A percentile compares a stretch with the other conserved stretches of the same genome.
These are phyloP conservation scores for Athalia cordata DNA, from an alignment of 2,888 invertebrate genomes.

Conservation along the genomic window DNA sequence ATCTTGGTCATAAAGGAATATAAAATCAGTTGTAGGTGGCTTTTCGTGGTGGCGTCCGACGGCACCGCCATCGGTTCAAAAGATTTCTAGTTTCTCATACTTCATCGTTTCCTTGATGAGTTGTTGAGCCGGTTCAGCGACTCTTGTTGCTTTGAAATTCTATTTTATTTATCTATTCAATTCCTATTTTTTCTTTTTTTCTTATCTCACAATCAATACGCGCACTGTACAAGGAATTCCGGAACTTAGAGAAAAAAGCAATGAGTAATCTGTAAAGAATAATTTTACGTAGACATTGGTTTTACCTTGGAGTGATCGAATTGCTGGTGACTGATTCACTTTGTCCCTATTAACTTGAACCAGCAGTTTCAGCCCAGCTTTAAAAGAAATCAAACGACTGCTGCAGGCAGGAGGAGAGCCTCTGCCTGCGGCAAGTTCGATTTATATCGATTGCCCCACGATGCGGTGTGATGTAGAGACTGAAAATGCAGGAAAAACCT, in stretches of 20 bases:
- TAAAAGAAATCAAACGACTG: not conserved
- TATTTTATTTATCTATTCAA: not conserved
- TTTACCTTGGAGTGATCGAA: too few relatives aligned
- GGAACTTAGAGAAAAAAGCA: too few relatives aligned
- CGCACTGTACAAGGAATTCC: too few relatives aligned
- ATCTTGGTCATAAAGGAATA: constrained; percentile 27
- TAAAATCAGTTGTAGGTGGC: constrained; percentile 19
- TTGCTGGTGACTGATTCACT: too few relatives aligned
- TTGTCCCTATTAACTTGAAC: not conserved
- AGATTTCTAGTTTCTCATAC: not conserved
- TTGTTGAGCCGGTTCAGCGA: not conserved
- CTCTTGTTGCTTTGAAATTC: not conserved
- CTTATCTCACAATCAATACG: too few relatives aligned
- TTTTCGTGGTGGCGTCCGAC: constrained; percentile 9
- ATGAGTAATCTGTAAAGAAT: too few relatives aligned
- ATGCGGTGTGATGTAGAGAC: not conserved
- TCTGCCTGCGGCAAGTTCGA: constrained; percentile 2
- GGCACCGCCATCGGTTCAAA: not conserved
- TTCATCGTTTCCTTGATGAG: constrained; percentile 5
- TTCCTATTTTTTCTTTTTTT: too few relatives aligned
- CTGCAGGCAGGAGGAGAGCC: not conserved
- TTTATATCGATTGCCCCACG: constrained; percentile 19
- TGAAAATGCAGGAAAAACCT: constrained; percentile 14
- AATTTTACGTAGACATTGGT: too few relatives aligned
- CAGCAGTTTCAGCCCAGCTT: not conserved